phyloP scores from a whole-genome alignment of 2,888 invertebrate genomes.

The Yponomeuta sedellus region DNA sequence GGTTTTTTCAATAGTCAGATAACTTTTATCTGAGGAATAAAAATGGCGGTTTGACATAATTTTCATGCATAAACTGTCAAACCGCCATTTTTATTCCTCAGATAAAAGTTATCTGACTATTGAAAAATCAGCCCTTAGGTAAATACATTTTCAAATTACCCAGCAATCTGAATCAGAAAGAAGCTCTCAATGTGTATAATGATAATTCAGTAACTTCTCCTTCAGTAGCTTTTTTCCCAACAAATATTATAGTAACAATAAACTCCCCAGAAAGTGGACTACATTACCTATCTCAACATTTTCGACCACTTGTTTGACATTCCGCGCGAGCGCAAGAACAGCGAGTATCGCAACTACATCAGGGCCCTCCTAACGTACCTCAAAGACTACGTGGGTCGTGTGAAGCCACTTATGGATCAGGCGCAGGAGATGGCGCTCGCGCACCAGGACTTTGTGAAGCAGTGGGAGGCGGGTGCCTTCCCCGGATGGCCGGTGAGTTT shows the following conservation, averaged over 20 bases:
- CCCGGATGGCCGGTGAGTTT: constrained; percentile 92
- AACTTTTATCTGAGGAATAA: no score
- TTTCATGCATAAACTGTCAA: no score
- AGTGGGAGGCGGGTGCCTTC: constrained; percentile 93
- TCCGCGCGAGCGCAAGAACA: constrained; percentile 92
- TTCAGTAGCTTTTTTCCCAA: not conserved
- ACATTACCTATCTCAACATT: constrained; percentile 93
- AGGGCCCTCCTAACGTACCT: constrained; percentile 90
- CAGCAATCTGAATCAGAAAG: no score
- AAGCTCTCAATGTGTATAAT: no score
- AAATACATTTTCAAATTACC: no score
- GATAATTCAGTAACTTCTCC: no score
- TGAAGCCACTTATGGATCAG: constrained; percentile 91
- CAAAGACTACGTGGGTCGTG: constrained; percentile 86
- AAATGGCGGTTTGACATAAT: no score
- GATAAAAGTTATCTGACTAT: no score
- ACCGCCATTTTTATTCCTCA: no score
- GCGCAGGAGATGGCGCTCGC: constrained; percentile 86
- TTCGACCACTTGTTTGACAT: constrained; percentile 98
- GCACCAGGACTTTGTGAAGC: constrained; percentile 86
- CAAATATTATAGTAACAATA: not conserved
- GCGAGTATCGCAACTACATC: constrained; percentile 91
- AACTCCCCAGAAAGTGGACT: constrained; percentile 86
- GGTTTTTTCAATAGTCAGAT: no score
- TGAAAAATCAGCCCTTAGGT: no score